A percentile compares a stretch with the other conserved stretches of the same genome.
Evolutionary conservation across 2,797 vertebrate genomes (phyloP).

Genomic region (Gymnodraco acuticeps): DNA sequence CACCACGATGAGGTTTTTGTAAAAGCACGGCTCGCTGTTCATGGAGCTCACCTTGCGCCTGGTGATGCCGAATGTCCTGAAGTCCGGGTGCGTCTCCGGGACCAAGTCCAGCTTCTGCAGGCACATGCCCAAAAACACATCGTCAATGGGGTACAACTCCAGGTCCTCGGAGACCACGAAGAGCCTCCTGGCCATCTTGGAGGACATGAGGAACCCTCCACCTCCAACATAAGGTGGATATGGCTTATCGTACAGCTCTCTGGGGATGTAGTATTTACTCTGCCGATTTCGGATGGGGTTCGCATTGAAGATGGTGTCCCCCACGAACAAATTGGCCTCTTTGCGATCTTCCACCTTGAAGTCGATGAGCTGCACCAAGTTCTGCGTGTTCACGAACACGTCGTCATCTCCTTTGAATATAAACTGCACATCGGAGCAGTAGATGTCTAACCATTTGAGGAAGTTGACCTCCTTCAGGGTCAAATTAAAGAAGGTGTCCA

Average conservation of each 20-base stretch:
- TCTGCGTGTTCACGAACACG: slow-evolving; percentile 89
- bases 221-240: slow-evolving; percentile 90
- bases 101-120: slow-evolving; percentile 77
- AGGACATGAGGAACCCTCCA: slow-evolving; percentile 89
- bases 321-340: slow-evolving; percentile 82
- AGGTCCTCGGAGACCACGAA: slow-evolving; percentile 81
- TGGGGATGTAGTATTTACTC: slow-evolving; percentile 92
- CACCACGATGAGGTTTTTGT: slow-evolving; percentile 87
- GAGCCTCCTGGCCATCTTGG: slow-evolving; percentile 74
- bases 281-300: slow-evolving; percentile 86
- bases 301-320: slow-evolving; percentile 88
- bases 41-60: slow-evolving; percentile 77
- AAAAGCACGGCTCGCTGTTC: slow-evolving; percentile 91
- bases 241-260: slow-evolving; percentile 82
- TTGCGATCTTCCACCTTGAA: slow-evolving; percentile 74
- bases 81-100: slow-evolving; percentile 85
- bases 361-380: slow-evolving; percentile 85
- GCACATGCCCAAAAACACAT: slow-evolving; percentile 93
- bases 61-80: slow-evolving; percentile 87
- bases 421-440: slow-evolving; percentile 83
- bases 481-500: slow-evolving; percentile 91
- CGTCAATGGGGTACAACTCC: slow-evolving; percentile 90
- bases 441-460: slow-evolving; percentile 87
- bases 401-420: slow-evolving; percentile 92
- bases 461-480: slow-evolving; percentile 90